Percentiles rank a stretch among this genome's conserved stretches.
These are phyloP conservation scores for Danaus plexippus DNA, from an alignment of 1,140 invertebrate genomes.

Conservation along the genomic window DNA sequence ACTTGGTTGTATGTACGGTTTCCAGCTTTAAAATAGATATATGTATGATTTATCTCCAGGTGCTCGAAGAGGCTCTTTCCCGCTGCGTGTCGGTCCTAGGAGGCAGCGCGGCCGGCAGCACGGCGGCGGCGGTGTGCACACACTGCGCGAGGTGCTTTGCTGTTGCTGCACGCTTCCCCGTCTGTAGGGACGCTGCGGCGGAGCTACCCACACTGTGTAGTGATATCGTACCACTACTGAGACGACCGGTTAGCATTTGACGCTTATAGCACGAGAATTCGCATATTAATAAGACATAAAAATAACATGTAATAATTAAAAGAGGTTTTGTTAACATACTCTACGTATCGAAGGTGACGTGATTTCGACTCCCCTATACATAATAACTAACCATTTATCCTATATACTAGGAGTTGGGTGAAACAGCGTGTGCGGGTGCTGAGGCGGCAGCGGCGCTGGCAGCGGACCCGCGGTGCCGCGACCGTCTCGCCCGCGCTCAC, in stretches of 20 bases:
- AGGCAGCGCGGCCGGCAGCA: conserved; percentile 84
- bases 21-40: background rate
- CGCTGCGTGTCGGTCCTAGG: conserved; percentile 91
- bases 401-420: conserved; percentile 39
- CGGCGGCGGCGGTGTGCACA: conserved; percentile 93
- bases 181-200: conserved; percentile 90
- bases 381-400: too few relatives aligned
- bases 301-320: background rate
- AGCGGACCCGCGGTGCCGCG: conserved; percentile 88
- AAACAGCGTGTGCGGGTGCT: conserved; percentile 78
- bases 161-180: conserved; percentile 94
- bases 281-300: background rate
- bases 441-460: conserved; percentile 89
- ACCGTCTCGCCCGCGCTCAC: conserved; percentile 91
- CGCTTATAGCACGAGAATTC: background rate
- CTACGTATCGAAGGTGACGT: too few relatives aligned
- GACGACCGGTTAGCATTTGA: conserved; percentile 31
- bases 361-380: too few relatives aligned
- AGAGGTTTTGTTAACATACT: background rate
- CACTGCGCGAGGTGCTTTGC: conserved; percentile 94
- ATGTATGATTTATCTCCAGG: conserved; percentile 53
- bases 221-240: conserved; percentile 76
- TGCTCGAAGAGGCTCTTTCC: conserved; percentile 89
- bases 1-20: too few relatives aligned
- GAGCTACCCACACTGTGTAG: conserved; percentile 88